These are phyloP conservation scores for Desmophyllum pertusum DNA, from an alignment of 92 coral and sea anemone genomes.

Conservation along the genomic window DNA sequence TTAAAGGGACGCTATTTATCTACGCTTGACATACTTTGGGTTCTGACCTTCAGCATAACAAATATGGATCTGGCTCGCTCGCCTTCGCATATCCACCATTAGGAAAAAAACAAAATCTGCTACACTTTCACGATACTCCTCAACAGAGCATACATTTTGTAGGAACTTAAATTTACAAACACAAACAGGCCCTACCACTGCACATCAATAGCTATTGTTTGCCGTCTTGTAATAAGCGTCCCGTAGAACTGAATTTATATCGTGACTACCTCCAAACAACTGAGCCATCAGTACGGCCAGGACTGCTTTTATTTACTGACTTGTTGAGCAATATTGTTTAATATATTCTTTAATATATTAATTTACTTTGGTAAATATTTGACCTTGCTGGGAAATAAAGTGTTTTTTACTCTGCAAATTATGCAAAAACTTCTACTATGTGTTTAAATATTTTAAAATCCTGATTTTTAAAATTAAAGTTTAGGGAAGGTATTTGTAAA, in stretches of 20 bases:
- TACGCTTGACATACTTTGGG: no score
- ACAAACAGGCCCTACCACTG: neutral
- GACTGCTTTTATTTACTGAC: neutral
- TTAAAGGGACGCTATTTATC: neutral
- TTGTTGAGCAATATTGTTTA: neutral
- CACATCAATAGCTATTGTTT: neutral
- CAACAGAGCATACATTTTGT: neutral
- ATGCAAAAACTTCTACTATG: neutral
- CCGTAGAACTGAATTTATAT: no score
- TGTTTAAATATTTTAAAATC: no score
- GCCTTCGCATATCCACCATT: neutral
- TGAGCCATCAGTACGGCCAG: no score
- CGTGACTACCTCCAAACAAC: no score
- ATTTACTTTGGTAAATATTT: neutral
- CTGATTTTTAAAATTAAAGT: no score
- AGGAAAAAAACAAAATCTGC: neutral
- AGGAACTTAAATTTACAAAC: neutral
- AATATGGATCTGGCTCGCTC: neutral
- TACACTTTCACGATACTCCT: neutral
- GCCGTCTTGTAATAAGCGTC: neutral
- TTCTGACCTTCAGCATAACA: neutral
- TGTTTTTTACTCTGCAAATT: neutral
- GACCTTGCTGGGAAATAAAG: neutral
- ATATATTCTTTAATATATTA: neutral
- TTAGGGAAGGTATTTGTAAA: neutral